Evolutionary conservation across 1,140 invertebrate genomes (phyloP).

Genomic region (Drosophila rufa): DNA sequence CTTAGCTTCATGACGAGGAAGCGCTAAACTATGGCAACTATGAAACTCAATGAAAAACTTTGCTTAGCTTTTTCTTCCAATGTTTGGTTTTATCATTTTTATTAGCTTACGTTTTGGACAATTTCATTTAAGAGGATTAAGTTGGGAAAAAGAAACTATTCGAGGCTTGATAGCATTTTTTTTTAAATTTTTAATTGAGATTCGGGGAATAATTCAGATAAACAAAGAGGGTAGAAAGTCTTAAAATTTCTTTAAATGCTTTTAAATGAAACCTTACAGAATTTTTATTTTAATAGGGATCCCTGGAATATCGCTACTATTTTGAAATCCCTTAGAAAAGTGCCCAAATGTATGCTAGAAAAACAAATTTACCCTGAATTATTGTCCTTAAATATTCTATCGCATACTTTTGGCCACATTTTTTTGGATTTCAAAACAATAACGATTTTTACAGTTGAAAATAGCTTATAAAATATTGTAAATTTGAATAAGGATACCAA

Average conservation of each 20-base stretch:
- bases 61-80: background rate
- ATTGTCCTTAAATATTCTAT: no score
- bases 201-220: background rate
- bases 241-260: no score
- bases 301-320: no score
- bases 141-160: background rate
- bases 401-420: no score
- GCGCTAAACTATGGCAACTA: background rate
- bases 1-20: constrained; percentile 2
- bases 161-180: background rate
- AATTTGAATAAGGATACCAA: background rate
- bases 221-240: no score
- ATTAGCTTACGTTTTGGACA: background rate
- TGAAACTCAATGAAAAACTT: background rate
- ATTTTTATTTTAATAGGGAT: background rate
- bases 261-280: background rate
- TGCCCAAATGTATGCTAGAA: no score
- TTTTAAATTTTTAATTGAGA: no score
- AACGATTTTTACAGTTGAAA: background rate
- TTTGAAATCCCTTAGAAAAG: no score
- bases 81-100: background rate
- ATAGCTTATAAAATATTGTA: background rate
- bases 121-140: background rate
- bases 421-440: background rate
- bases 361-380: no score